phyloP scores from a whole-genome alignment of 2,113 vertebrate genomes.

The Oncorhynchus gorbuscha region DNA sequence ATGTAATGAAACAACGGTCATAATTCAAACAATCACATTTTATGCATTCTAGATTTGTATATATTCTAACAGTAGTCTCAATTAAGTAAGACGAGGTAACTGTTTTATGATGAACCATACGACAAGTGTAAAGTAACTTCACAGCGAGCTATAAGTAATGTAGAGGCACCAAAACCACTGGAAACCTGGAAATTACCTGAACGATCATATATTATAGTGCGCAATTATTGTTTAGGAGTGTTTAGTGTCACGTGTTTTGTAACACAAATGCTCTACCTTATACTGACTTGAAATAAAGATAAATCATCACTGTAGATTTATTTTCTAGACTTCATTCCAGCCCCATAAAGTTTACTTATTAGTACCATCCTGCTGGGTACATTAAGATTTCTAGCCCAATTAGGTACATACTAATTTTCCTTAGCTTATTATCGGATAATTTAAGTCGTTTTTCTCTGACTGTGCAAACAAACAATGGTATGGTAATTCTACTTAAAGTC shows the following conservation, averaged over 20 bases:
- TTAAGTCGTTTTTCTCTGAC: conserved; percentile 21
- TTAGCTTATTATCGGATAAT: conserved; percentile 25
- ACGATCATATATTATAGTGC: neutral
- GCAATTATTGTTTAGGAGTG: neutral
- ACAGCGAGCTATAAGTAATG: neutral
- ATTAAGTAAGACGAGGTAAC: too few relatives aligned
- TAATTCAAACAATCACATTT: neutral
- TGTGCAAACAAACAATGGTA: conserved; percentile 38
- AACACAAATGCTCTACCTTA: neutral
- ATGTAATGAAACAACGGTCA: neutral
- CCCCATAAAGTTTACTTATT: conserved; percentile 40
- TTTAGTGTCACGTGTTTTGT: neutral
- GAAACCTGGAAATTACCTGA: neutral
- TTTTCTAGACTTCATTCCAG: conserved; percentile 21
- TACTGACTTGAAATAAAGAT: neutral
- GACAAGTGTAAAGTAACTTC: neutral
- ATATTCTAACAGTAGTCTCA: too few relatives aligned
- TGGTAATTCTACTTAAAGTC: conserved; percentile 30
- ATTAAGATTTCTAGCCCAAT: conserved; percentile 47
- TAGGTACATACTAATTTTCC: conserved; percentile 36
- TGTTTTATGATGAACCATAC: too few relatives aligned
- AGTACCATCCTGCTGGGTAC: conserved; percentile 50
- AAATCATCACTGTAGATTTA: conserved; percentile 26
- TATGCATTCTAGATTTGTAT: too few relatives aligned
- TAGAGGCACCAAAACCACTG: too few relatives aligned